Conservation (phyloP, 2,888 invertebrate genomes). For the Seira musarum region DNA sequence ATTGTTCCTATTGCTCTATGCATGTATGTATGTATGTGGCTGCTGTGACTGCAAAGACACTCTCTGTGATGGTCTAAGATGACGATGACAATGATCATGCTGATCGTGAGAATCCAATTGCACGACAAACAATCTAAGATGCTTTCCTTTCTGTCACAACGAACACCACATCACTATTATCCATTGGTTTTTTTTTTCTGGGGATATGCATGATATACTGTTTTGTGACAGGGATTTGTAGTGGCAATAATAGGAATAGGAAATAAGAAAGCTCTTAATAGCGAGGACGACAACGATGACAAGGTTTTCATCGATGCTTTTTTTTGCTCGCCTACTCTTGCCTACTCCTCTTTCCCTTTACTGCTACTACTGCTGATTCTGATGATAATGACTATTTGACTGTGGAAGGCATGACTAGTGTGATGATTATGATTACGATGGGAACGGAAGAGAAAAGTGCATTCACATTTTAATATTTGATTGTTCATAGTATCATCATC, state of each 20-base stretch:
- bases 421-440: slow-evolving; percentile 23
- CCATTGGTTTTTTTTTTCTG: not conserved
- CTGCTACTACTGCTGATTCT: slow-evolving; percentile 1
- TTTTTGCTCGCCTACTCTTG: slow-evolving; percentile 23
- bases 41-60: too few relatives aligned
- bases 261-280: slow-evolving; percentile 21
- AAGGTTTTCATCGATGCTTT: slow-evolving; percentile 38
- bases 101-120: slow-evolving; percentile 63
- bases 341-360: too few relatives aligned
- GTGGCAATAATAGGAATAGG: slow-evolving; percentile 42
- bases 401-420: slow-evolving; percentile 20
- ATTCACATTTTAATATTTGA: slow-evolving; percentile 34
- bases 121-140: slow-evolving; percentile 55
- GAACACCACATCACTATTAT: not conserved
- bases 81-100: slow-evolving; percentile 50
- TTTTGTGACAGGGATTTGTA: slow-evolving; percentile 50
- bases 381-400: slow-evolving; percentile 41
- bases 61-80: slow-evolving; percentile 24
- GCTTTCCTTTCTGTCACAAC: slow-evolving; percentile 51
- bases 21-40: too few relatives aligned
- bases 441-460: slow-evolving; percentile 54
- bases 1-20: slow-evolving; percentile 6
- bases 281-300: slow-evolving; percentile 36
- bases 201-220: slow-evolving; percentile 37
- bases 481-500: slow-evolving; percentile 10